Base-by-base conservation (phyloP, 2,797 vertebrate genomes). In the Cercopithecus petaurista region DNA sequence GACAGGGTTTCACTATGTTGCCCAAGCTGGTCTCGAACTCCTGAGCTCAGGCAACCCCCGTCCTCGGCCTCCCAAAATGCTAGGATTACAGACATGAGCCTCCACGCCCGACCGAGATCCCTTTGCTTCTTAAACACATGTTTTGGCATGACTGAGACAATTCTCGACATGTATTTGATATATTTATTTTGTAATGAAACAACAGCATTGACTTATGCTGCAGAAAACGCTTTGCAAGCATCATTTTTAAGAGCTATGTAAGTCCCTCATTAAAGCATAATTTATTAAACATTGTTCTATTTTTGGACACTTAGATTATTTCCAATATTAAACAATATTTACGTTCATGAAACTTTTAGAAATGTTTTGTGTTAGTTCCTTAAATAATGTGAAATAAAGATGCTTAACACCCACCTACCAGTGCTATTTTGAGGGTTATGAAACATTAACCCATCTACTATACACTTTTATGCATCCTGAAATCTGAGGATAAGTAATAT, bases 351-450 rank as follows among this genome's bases (percentile, higher is more conserved):
- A 76, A 82, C 5, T 41, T 73, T 21, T 55, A 73, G 15, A 48
- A 79, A 80, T 28, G 2, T 84, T 91, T 72, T 73, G 24, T 30
- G 12, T 46, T 55, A 50, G 88, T 87, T 67, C 57, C 86, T 59
- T 91, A 90, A 82, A 46, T 80, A 30, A 77, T 24, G 4, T 95
- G 39, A 77, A 76, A 84, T 48, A 19, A 82, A 89, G 14, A 21
- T 46, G 61, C 21, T 28, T 19, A 57, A 33, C 59, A 5, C 3
- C 41, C 19, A 73, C 7, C 26, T 46, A 59, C 39, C 22, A 36
- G 22, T 19, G 33, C 0, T 48, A 1, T 76, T 91, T 91, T 91
- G 10, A 67, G n/a, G 13, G 28, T 55, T 59, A 8, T 46, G n/a
- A 73, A 9, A 11, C 4, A 22, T 88, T 67, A n/a, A 67, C 7